Evolutionary conservation across 2,113 vertebrate genomes (phyloP).

Genomic region (Oncorhynchus tshawytscha): DNA sequence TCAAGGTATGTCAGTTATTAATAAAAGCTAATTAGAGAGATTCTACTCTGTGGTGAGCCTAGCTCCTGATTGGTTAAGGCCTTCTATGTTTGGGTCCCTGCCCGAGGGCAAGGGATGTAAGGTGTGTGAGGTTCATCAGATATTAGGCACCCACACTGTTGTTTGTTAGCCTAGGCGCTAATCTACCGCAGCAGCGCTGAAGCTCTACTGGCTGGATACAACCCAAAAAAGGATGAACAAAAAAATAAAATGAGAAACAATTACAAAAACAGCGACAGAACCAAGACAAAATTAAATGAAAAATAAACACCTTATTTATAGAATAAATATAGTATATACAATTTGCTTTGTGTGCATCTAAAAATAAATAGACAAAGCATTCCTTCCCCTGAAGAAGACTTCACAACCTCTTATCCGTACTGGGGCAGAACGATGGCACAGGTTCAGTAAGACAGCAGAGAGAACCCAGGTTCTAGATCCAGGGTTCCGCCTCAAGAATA

Average conservation of each 20-base stretch:
- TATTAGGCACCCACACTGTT: slow-evolving; percentile 67
- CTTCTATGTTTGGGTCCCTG: slow-evolving; percentile 32
- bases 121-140: slow-evolving; percentile 45
- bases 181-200: slow-evolving; percentile 33
- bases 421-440: slow-evolving; percentile 51
- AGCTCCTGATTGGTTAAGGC: slow-evolving; percentile 69
- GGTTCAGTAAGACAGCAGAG: slow-evolving; percentile 11
- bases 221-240: slow-evolving; percentile 25
- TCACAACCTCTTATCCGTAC: slow-evolving; percentile 66
- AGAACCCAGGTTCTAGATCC: background rate
- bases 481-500: background rate
- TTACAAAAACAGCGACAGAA: slow-evolving; percentile 42
- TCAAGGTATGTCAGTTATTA: slow-evolving; percentile 59
- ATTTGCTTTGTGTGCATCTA: slow-evolving; percentile 77
- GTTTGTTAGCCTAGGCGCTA: slow-evolving; percentile 38
- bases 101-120: slow-evolving; percentile 18
- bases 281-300: slow-evolving; percentile 57
- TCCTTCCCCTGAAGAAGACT: slow-evolving; percentile 70
- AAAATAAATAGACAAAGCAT: slow-evolving; percentile 81
- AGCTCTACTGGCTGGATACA: slow-evolving; percentile 64
- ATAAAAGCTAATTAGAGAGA: slow-evolving; percentile 62
- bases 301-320: slow-evolving; percentile 74
- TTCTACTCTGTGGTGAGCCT: slow-evolving; percentile 54
- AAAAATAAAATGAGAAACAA: slow-evolving; percentile 19
- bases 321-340: slow-evolving; percentile 84